Base-by-base conservation (phyloP, 2,113 vertebrate species). In the Seriola quinqueradiata region DNA sequence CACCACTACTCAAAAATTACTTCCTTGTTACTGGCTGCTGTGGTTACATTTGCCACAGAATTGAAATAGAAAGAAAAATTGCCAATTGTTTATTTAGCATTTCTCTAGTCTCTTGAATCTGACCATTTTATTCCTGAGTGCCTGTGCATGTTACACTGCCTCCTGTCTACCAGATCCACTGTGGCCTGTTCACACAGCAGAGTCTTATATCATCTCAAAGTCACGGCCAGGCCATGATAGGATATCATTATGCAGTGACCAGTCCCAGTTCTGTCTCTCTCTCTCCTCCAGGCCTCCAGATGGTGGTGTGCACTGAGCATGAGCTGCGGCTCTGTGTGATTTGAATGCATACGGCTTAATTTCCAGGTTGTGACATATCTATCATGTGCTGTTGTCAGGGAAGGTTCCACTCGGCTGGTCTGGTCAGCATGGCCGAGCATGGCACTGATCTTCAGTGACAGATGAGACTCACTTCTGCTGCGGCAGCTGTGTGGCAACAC, bases 321-420 rank as follows among this genome's bases (percentile, higher is more conserved):
- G 83, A 81, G 67, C 76, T 69, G 21, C 7, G 7, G 54, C 63
- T 84, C 40, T 28, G 58, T 90, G 84, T 88, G 89, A 91, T 92
- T 79, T 88, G 86, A 92, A 93, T 90, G 89, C 63, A 14, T 83
- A 87, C 19, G 19, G 79, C 89, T 93, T 92, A 44, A 88, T 91
- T 92, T 94, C 87, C 89, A 87, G 85, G 87, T 87, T 89, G 87
- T 83, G 88, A 92, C 78, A 88, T 74, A 83, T 92, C 82, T 84
- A 88, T 93, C 88, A 34, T 72, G 85, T 16, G 71, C 75, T 48
- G 82, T 91, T 83, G 89, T 91, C 83, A 83, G 83, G 77, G 73
- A 89, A 40, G 67, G 83, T 91, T 93, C 79, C 84, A 69, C 89
- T 86, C 25, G 34, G 77, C 81, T 42, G 82, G 66, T 79, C 74